Evolutionary conservation across 1,140 invertebrate genomes (phyloP).

Genomic region (Bombus soroeensis): DNA sequence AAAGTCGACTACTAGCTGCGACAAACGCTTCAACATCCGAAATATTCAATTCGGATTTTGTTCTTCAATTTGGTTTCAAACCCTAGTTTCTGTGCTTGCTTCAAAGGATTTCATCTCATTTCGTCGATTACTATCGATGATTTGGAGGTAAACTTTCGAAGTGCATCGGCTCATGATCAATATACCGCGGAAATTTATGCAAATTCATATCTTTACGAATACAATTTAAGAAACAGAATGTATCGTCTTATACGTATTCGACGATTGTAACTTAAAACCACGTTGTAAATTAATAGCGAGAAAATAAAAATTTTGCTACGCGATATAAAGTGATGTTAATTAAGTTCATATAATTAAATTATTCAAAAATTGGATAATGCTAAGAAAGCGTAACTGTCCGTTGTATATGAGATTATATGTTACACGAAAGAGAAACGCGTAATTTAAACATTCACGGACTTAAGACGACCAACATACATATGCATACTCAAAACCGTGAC

Average conservation of each 20-base stretch:
- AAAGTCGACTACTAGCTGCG: slow-evolving; percentile 71
- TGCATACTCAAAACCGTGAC: not conserved
- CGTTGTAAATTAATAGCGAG: too few relatives aligned
- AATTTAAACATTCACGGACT: not conserved
- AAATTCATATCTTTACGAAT: too few relatives aligned
- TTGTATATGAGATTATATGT: not conserved
- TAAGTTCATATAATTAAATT: not conserved
- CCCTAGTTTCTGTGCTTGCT: slow-evolving; percentile 7
- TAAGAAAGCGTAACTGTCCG: slow-evolving; percentile 23
- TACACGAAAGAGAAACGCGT: not conserved
- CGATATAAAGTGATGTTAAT: not conserved
- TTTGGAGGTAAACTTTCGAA: too few relatives aligned
- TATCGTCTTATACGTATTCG: too few relatives aligned
- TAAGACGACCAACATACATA: not conserved
- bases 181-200: too few relatives aligned
- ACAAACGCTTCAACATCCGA: slow-evolving; percentile 54
- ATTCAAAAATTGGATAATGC: slow-evolving; percentile 9
- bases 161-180: too few relatives aligned
- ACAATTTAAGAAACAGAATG: too few relatives aligned
- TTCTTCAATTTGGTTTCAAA: too few relatives aligned
- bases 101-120: not conserved
- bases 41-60: not conserved
- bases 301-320: too few relatives aligned
- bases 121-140: too few relatives aligned
- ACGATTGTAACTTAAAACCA: too few relatives aligned